Conservation (phyloP, 2,797 vertebrate species). For the Luscinia megarhynchos region DNA sequence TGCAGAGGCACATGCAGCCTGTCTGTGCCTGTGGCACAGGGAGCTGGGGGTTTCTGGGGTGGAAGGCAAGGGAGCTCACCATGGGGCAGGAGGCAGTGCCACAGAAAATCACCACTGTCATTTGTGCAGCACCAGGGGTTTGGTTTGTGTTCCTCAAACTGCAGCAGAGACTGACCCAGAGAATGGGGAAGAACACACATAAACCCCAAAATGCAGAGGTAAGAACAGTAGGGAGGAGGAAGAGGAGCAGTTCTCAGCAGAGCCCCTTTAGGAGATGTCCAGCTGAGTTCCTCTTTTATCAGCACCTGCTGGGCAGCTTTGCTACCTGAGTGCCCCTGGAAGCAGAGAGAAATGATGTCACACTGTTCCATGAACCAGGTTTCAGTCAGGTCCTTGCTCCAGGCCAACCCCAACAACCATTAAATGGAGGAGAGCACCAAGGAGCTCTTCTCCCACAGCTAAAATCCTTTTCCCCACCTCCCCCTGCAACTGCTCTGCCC, state of each 20-base stretch:
- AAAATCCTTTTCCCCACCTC: neutral
- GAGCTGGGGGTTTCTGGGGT: accelerated
- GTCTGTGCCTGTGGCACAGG: neutral
- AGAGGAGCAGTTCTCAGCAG: neutral
- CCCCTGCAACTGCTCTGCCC: neutral
- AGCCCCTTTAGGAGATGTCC: neutral
- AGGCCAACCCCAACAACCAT: neutral
- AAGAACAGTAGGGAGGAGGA: neutral
- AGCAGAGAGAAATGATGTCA: neutral
- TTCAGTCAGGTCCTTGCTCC: neutral
- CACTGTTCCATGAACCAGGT: too few species aligned
- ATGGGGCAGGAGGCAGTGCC: accelerated
- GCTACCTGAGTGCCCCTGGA: neutral
- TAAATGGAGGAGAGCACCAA: accelerated
- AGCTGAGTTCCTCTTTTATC: neutral
- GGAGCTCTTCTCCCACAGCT: neutral
- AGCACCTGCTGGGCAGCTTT: neutral
- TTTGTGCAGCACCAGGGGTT: neutral
- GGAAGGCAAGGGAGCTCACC: neutral
- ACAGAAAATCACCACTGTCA: accelerated
- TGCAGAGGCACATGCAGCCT: neutral
- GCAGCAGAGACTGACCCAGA: neutral
- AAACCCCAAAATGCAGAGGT: too few species aligned
- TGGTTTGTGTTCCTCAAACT: neutral
- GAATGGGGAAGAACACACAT: too few species aligned